Percentiles rank a stretch among this genome's conserved stretches.
phyloP scores from a whole-genome alignment of 2,797 vertebrate genomes.

The Gephyroberyx darwinii region DNA sequence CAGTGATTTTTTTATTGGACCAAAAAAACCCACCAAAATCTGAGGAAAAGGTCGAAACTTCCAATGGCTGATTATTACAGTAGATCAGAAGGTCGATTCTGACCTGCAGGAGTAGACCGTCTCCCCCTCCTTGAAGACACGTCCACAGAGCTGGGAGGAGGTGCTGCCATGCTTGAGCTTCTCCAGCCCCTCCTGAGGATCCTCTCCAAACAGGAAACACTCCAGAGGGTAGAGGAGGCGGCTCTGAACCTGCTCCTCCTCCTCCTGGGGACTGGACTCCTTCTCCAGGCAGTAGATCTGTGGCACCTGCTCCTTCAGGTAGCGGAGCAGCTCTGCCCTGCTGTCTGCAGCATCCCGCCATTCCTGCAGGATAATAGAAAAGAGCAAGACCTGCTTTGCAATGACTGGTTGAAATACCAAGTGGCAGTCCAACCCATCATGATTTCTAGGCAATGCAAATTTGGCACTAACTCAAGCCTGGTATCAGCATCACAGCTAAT shows the following conservation, averaged over 20 bases:
- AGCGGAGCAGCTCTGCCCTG: slow-evolving; percentile 81
- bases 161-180: slow-evolving; percentile 87
- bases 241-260: slow-evolving; percentile 85
- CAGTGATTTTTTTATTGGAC: background rate
- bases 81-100: slow-evolving; percentile 50
- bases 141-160: slow-evolving; percentile 93
- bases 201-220: slow-evolving; percentile 92
- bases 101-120: slow-evolving; percentile 99
- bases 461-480: background rate
- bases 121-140: slow-evolving; percentile 97
- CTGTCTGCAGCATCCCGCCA: slow-evolving; percentile 87
- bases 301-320: slow-evolving; percentile 90
- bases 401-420: background rate
- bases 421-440: no score
- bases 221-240: slow-evolving; percentile 88
- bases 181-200: slow-evolving; percentile 88
- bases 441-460: background rate
- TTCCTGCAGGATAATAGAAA: slow-evolving; percentile 79
- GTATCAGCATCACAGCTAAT: background rate
- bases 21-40: background rate
- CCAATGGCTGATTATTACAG: background rate
- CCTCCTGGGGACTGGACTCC: slow-evolving; percentile 86
- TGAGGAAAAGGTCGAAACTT: background rate
- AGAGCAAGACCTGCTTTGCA: slow-evolving; percentile 1
- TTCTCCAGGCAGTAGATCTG: slow-evolving; percentile 87